Evolutionary conservation across 2,797 vertebrate genomes (phyloP).

Genomic region (Melanitta fusca): DNA sequence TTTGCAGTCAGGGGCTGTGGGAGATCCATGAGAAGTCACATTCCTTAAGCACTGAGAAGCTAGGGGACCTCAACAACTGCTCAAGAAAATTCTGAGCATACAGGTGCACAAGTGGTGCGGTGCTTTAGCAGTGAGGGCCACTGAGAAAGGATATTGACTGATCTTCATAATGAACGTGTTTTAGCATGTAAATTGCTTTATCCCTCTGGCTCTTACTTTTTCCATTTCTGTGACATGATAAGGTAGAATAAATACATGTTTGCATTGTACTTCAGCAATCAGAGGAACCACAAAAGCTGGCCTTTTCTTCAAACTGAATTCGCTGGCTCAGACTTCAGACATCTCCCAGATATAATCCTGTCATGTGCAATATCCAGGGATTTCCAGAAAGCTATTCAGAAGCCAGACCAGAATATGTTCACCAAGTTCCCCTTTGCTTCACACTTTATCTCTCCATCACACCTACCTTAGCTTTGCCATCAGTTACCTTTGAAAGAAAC

Average conservation of each 20-base stretch:
- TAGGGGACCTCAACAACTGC: background rate
- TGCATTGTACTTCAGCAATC: background rate
- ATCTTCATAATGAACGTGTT: background rate
- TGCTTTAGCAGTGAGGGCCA: background rate
- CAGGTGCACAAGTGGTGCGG: background rate
- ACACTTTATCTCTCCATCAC: background rate
- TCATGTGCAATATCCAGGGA: background rate
- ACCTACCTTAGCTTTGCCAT: background rate
- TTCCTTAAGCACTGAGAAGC: background rate
- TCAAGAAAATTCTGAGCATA: background rate
- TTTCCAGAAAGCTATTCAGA: background rate
- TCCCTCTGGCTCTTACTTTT: background rate
- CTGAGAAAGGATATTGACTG: background rate
- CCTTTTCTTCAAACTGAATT: background rate
- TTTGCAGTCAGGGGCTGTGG: background rate
- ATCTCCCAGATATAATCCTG: background rate
- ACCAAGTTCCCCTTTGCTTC: background rate
- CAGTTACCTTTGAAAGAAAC: background rate
- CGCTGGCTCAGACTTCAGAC: background rate
- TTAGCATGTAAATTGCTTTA: background rate
- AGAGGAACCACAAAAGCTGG: background rate
- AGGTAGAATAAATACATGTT: background rate
- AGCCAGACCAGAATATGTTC: background rate
- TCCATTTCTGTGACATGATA: background rate
- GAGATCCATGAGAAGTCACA: background rate